Evolutionary conservation across 2,888 invertebrate genomes (phyloP), one percentile per base, ranked within the genome.

Genomic region (Drosophila mimetica): DNA sequence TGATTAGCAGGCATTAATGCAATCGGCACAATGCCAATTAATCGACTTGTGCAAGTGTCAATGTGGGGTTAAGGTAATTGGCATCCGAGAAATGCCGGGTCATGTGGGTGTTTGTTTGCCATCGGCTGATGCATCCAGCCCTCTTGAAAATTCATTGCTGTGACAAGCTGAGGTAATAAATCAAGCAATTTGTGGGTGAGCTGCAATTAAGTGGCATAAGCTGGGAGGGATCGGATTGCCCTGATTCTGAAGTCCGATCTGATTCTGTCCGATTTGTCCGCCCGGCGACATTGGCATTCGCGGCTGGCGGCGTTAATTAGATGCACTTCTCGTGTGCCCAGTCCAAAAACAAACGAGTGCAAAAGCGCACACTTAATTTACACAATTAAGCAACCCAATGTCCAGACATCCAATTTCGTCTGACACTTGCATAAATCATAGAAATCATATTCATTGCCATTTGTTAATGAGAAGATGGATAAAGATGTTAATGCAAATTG

Each of bases 21-120:
- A 81, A 74, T 65, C 61, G 63, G 77, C 69, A 61, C 85, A 84
- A 73, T 84, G 85, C 77, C 87, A 86, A 86, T 86, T 84, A 84
- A 84, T 81, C 66, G 70, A 22, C 55, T 48, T 36, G 52, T 60
- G 50, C 32, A 28, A 64, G 63, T 73, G 71, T 58, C 71, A 76
- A 74, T 69, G 39, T 61, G 76, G 72, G 61, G 71, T 71, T 60
- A 71, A 72, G 67, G 63, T 58, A 46, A 63, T 44, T 54, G 59
- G 65, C 37, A 54, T 16, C 32, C 42, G 47, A 25, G 25, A 46
- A 55, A 44, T 71, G 58, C 59, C 59, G 8, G 36, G 14, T 7
- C 37, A 30, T 42, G 59, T 70, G 58, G 54, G 74, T 52, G 60
- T 32, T 34, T 52, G 60, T 32, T 34, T 44, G 18, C 36, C 22